These are phyloP conservation scores for Eledone cirrhosa DNA, from an alignment of 2,888 invertebrate species.

Conservation along the genomic window DNA sequence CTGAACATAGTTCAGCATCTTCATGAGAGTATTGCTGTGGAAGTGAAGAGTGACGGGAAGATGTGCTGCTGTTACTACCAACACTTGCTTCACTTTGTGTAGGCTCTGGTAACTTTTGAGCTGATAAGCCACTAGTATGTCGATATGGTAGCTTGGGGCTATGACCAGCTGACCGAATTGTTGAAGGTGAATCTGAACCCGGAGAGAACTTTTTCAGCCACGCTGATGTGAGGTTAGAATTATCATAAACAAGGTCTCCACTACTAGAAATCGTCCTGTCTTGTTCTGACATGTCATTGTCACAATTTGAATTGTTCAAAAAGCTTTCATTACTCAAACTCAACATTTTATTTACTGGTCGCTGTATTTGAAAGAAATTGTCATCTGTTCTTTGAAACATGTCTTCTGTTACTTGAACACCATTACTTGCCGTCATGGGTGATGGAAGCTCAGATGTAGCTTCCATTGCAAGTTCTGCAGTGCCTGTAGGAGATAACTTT, in stretches of 20 bases:
- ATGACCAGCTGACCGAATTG: conserved; percentile 7
- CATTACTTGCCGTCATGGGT: not conserved
- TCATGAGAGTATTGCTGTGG: not conserved
- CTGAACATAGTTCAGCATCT: conserved; percentile 8
- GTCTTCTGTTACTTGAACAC: not conserved
- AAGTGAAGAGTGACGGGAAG: not conserved
- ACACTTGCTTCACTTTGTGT: not conserved
- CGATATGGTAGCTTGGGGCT: conserved; percentile 3
- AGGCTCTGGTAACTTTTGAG: not conserved
- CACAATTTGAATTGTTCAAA: conserved; percentile 4
- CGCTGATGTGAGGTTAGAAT: not conserved
- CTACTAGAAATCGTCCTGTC: conserved; percentile 8
- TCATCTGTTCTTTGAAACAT: conserved; percentile 20
- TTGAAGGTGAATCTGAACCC: not conserved
- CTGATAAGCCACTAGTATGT: not conserved
- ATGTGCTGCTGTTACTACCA: not conserved
- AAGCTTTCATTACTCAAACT: conserved; percentile 20
- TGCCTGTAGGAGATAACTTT: not conserved
- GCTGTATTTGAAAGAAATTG: conserved; percentile 10
- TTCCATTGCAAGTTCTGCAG: conserved; percentile 10
- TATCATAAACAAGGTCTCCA: conserved; percentile 6
- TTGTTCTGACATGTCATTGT: not conserved
- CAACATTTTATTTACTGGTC: not conserved
- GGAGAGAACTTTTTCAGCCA: conserved; percentile 20
- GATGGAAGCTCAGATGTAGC: conserved; percentile 20